Conservation (phyloP, 1,140 invertebrate genomes). For the Drosophila kanapiae region DNA sequence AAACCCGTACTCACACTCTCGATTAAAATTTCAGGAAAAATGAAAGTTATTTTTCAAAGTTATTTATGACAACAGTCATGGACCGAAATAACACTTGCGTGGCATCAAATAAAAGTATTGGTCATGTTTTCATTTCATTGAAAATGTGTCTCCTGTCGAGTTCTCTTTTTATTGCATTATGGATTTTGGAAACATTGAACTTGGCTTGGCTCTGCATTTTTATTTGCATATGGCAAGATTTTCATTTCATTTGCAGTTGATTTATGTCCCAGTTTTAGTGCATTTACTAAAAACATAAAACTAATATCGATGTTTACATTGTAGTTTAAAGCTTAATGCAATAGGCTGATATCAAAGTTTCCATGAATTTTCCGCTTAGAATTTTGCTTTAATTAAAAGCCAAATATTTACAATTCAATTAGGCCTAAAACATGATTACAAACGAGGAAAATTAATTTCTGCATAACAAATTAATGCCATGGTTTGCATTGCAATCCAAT, state of each 20-base stretch:
- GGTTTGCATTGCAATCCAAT: too few species aligned
- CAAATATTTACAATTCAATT: conserved; percentile 19
- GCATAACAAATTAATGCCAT: conserved; percentile 13
- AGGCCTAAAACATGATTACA: conserved; percentile 5
- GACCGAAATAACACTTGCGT: neutral
- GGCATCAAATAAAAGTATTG: neutral
- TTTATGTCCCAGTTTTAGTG: neutral
- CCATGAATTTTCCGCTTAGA: neutral
- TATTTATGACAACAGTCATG: neutral
- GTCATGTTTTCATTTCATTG: neutral
- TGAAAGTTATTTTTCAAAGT: neutral
- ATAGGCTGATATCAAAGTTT: neutral
- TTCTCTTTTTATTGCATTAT: neutral
- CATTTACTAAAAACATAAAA: neutral
- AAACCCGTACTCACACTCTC: neutral
- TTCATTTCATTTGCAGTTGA: neutral
- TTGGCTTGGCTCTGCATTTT: neutral
- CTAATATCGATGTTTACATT: conserved; percentile 1
- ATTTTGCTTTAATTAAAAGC: conserved; percentile 10
- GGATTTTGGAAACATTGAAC: neutral
- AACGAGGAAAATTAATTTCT: conserved; percentile 5
- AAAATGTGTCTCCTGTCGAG: neutral
- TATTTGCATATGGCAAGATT: neutral
- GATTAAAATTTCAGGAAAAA: neutral
- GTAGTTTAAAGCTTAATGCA: neutral